These are phyloP conservation scores for Anagyrus pseudococci DNA, from an alignment of 2,888 invertebrate genomes.

Conservation along the genomic window DNA sequence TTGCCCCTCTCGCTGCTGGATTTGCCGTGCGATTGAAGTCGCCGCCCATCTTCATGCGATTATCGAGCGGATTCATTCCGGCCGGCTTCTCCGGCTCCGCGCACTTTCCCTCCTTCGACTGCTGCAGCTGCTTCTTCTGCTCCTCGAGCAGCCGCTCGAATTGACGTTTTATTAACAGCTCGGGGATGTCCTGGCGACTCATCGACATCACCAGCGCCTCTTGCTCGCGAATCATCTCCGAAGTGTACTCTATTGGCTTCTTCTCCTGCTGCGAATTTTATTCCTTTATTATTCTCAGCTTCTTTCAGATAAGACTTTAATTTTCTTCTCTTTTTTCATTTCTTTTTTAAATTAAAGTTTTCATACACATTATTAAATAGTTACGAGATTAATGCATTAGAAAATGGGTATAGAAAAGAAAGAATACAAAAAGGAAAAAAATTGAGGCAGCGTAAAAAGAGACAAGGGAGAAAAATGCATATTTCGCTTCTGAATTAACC, in stretches of 20 bases:
- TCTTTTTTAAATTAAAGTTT: no score
- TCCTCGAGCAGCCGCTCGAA: constrained; percentile 52
- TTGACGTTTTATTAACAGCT: constrained; percentile 52
- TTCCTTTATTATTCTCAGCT: background rate
- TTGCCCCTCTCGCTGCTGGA: background rate
- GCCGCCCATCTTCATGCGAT: constrained; percentile 24
- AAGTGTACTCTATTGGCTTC: constrained; percentile 41
- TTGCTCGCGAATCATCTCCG: constrained; percentile 53
- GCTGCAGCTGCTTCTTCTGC: constrained; percentile 49
- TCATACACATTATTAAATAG: no score
- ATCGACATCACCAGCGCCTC: constrained; percentile 49
- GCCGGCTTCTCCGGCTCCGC: background rate
- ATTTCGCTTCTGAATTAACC: no score
- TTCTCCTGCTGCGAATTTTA: background rate
- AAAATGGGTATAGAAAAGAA: no score
- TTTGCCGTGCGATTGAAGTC: constrained; percentile 1
- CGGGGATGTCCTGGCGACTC: constrained; percentile 50
- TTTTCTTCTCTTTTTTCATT: no score
- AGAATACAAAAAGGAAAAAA: no score
- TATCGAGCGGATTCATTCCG: no score
- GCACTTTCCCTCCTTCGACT: constrained; percentile 37
- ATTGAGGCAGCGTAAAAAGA: no score
- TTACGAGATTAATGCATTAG: no score
- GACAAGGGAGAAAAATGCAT: no score
- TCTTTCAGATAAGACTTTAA: no score